These are phyloP conservation scores for Rhinoderma darwinii DNA, from an alignment of 2,113 vertebrate genomes.

Conservation along the genomic window DNA sequence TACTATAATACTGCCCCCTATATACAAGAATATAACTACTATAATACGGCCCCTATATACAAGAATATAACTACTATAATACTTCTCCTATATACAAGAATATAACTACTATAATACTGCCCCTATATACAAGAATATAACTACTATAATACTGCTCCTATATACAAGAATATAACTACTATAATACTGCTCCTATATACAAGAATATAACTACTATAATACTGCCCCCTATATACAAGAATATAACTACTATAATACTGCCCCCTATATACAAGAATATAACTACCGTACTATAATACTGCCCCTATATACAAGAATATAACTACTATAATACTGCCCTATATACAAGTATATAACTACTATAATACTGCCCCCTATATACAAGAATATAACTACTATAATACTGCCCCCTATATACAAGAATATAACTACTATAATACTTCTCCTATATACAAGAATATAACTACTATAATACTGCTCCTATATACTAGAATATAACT, in stretches of 20 bases:
- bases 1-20: too few species aligned
- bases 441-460: too few species aligned
- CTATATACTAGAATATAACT: not conserved
- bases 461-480: not conserved
- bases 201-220: not conserved
- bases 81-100: not conserved
- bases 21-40: too few species aligned
- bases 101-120: not conserved
- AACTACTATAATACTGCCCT: not conserved
- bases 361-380: too few species aligned
- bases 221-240: not conserved
- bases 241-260: slow-evolving; percentile 4
- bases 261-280: not conserved
- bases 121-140: not conserved
- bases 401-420: too few species aligned
- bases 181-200: not conserved
- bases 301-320: not conserved
- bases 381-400: too few species aligned
- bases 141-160: not conserved
- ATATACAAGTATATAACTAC: not conserved
- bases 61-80: slow-evolving; percentile 2
- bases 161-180: too few species aligned
- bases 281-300: not conserved
- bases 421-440: too few species aligned
- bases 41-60: not conserved